Evolutionary conservation across 2,113 vertebrate genomes (phyloP).

Genomic region (Pelusios castaneus): DNA sequence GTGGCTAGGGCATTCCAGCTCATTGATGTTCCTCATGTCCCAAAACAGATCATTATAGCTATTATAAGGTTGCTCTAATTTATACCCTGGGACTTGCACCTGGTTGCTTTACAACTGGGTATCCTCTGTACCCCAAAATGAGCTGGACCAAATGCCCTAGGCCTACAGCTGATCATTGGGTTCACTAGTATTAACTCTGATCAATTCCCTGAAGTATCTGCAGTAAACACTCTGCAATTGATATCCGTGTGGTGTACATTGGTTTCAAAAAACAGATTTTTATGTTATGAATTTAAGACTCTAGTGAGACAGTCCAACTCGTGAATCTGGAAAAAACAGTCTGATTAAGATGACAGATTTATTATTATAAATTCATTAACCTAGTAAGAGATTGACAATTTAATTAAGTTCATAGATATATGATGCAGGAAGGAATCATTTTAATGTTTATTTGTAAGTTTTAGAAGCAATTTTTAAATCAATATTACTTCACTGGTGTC

Average conservation of each 20-base stretch:
- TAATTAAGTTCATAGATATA: neutral
- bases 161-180: neutral
- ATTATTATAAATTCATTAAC: neutral
- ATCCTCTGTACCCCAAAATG: neutral
- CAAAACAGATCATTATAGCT: neutral
- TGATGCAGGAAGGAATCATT: neutral
- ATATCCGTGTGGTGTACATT: neutral
- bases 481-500: neutral
- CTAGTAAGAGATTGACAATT: neutral
- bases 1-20: neutral
- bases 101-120: neutral
- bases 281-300: neutral
- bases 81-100: neutral
- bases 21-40: neutral
- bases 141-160: neutral
- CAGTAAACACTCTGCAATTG: neutral
- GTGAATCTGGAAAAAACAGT: neutral
- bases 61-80: neutral
- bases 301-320: neutral
- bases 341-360: slow-evolving; percentile 8
- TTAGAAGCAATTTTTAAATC: slow-evolving; percentile 3
- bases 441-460: slow-evolving; percentile 11
- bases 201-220: neutral
- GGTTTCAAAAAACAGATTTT: neutral
- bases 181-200: neutral